Percentiles rank a stretch among this genome's conserved stretches.
Conservation (phyloP, 2,888 invertebrate genomes). For the Drosophila phalerata region DNA sequence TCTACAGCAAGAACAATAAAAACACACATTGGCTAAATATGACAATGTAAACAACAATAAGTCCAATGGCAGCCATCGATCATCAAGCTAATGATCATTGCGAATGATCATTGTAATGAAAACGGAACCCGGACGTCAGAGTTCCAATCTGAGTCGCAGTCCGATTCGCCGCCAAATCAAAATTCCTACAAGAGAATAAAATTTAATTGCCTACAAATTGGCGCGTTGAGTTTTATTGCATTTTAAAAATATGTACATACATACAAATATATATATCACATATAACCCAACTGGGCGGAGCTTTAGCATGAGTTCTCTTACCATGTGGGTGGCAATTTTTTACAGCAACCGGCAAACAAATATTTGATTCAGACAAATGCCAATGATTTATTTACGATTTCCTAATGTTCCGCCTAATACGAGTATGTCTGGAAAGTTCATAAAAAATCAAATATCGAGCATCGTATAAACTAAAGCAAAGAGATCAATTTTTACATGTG, state of each 20-base stretch:
- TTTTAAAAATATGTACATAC: conserved; percentile 45
- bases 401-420: conserved; percentile 49
- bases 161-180: conserved; percentile 36
- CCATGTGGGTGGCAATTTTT: conserved; percentile 63
- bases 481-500: not conserved
- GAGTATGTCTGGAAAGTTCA: conserved; percentile 42
- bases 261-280: not conserved
- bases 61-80: conserved; percentile 56
- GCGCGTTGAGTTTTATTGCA: conserved; percentile 76
- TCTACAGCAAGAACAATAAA: conserved; percentile 44
- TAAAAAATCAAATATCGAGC: conserved; percentile 19
- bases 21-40: conserved; percentile 67
- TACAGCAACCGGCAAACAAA: conserved; percentile 64
- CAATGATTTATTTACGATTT: conserved; percentile 71
- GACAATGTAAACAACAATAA: conserved; percentile 76
- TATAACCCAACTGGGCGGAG: conserved; percentile 11
- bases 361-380: conserved; percentile 62
- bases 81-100: conserved; percentile 22
- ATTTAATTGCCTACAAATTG: conserved; percentile 80
- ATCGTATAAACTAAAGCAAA: not conserved
- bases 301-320: not conserved
- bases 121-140: conserved; percentile 51
- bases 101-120: conserved; percentile 35
- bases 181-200: conserved; percentile 66
- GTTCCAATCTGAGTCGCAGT: not conserved